Evolutionary conservation across 2,797 vertebrate species (phyloP).

Genomic region (Lemur catta): DNA sequence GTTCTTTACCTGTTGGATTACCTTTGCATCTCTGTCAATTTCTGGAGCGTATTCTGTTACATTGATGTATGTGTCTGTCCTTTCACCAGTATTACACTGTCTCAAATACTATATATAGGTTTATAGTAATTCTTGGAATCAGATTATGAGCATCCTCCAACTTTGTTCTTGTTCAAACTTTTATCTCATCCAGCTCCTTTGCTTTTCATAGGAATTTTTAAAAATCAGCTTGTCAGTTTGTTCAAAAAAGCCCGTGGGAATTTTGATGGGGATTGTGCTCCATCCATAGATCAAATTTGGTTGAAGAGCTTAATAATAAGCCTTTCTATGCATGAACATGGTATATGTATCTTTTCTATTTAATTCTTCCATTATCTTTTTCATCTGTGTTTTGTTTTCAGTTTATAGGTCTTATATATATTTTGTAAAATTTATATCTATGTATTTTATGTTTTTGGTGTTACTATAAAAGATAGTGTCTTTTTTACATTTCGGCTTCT

Average conservation of each 20-base stretch:
- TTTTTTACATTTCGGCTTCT: background rate
- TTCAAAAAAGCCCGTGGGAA: background rate
- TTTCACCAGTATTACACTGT: background rate
- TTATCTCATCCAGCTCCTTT: background rate
- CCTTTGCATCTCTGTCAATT: background rate
- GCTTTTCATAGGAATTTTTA: background rate
- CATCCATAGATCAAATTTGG: background rate
- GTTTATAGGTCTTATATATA: too few relatives aligned
- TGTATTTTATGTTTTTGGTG: background rate
- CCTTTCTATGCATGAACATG: background rate
- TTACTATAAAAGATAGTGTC: background rate
- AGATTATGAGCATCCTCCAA: background rate
- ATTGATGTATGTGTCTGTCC: background rate
- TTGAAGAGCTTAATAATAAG: background rate
- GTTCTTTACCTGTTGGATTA: background rate
- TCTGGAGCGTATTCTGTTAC: background rate
- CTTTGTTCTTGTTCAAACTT: background rate
- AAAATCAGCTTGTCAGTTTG: background rate
- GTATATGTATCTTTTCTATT: too few relatives aligned
- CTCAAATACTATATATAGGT: too few relatives aligned
- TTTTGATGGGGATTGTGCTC: background rate
- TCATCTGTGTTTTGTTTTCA: too few relatives aligned
- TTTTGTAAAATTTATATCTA: too few relatives aligned
- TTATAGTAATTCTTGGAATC: background rate
- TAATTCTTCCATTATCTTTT: too few relatives aligned